Percentiles rank a stretch among this genome's conserved stretches.
phyloP scores from a whole-genome alignment of 2,113 vertebrate species.

The Thalassarche chlororhynchos region DNA sequence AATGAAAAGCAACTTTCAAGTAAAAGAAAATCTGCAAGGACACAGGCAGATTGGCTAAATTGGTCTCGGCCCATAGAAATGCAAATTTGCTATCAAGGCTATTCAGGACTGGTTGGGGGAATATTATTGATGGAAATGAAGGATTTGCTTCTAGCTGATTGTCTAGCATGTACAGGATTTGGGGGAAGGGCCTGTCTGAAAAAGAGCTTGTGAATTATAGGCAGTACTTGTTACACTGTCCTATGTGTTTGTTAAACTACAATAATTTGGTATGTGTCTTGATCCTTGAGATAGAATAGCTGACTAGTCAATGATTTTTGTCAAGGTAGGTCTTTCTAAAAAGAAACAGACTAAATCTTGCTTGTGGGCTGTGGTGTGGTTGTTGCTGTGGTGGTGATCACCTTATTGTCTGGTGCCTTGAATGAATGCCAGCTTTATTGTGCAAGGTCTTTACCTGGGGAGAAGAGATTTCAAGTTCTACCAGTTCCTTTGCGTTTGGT shows the following conservation, averaged over 20 bases:
- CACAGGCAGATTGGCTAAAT: background rate
- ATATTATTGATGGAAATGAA: conserved; percentile 62
- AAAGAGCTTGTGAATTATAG: background rate
- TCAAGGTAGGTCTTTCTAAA: background rate
- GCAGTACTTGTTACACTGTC: background rate
- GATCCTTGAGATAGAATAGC: background rate
- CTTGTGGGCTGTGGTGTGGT: background rate
- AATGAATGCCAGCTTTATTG: background rate
- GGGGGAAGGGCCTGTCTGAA: conserved; percentile 49
- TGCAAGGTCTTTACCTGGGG: background rate
- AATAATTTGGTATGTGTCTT: background rate
- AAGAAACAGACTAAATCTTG: background rate
- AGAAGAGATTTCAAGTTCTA: conserved; percentile 37
- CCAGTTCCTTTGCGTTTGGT: background rate
- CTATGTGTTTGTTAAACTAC: background rate
- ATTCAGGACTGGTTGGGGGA: conserved; percentile 55
- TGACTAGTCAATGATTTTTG: background rate
- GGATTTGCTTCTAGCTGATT: conserved; percentile 45
- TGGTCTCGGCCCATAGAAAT: conserved; percentile 11
- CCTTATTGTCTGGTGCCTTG: background rate
- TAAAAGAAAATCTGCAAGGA: background rate
- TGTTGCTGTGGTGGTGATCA: background rate
- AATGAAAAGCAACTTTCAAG: background rate
- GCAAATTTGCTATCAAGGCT: conserved; percentile 44
- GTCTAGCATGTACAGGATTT: conserved; percentile 19